Evolutionary conservation across 2,113 vertebrate genomes (phyloP), one percentile per base, ranked within the genome.

Genomic region (Pogona vitticeps): DNA sequence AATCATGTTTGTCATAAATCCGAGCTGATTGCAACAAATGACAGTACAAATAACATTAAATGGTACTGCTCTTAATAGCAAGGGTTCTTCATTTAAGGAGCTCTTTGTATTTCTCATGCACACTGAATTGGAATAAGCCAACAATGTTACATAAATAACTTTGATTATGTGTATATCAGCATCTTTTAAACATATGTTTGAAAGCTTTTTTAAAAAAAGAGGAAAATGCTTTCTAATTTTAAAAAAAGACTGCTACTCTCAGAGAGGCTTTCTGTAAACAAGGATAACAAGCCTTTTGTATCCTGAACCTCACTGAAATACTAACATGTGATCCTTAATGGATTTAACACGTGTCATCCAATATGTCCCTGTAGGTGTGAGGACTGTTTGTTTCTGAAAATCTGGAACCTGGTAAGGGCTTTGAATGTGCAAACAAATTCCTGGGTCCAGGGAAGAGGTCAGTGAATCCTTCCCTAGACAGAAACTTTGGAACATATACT

Each of bases 401-500:
- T 65, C 17, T 75, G 17, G 15, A 15, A 15, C 77, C 88, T 76
- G 56, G 28, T 20, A 33, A 76, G 61, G 42, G 36, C 12, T 65
- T 36, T 71, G 10, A 17, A 28, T 46, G 85, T 56, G 88, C n/a
- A 75, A 81, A 38, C 28, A 89, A 61, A 71, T 88, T 42, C 81
- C 61, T 80, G 31, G 80, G 33, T 90, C 46, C 20, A 72, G 84
- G 28, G 63, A 75, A 23, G 23, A 94, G 86, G 90, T 92, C 79
- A 59, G 84, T 75, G 13, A 59, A 18, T 42, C 58, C n/a, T n/a
- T n/a, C n/a, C n/a, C n/a, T n/a, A n/a, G 58, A 56, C 59, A 13
- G 42, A 67, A 75, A 80, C 75, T 88, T 90, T 58, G 91, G 80
- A 90, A 90, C 86, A 84, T 93, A 38, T 20, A 36, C 8, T 91